Evolutionary conservation across 2,888 invertebrate genomes (phyloP), one percentile per base, ranked within the genome.

Genomic region (Theretra japonica): DNA sequence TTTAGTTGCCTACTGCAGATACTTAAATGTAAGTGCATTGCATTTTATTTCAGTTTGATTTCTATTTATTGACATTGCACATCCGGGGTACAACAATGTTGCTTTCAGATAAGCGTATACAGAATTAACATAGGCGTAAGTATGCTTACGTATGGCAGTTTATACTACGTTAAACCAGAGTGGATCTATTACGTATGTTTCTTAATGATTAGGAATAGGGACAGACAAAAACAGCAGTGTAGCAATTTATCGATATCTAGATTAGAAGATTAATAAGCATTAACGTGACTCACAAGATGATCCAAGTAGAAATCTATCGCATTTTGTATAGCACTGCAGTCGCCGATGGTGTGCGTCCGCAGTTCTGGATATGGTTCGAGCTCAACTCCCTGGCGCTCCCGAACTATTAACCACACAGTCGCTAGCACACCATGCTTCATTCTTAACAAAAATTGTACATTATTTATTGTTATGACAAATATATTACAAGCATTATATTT

Each of bases 401-500:
- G 83, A 30, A 88, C 77, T 25, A 91, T 74, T 58, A 83, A 70
- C 72, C 96, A 97, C 25, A 97, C 87, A 0, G 97, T 96, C 19
- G 96, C 96, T 0, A 97, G 95, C 0, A 96, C 95, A 2, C 97
- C 97, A 15, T 94, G 91, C 75, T 96, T 96, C 85, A 95, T 95
- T 78, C 93, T 93, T 72, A 73, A 25, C 33, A 70, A 23, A 70
- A 23, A 68, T 6, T 28, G 17, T 23, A 59, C 19, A 28, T 6
- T 5, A 60, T 25, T 41, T 2, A 41, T 15, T 25, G 30, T 15
- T 60, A 19, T 60, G 28, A n/a, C n/a, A n/a, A n/a, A n/a, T n/a
- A n/a, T n/a, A n/a, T n/a, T n/a, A n/a, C n/a, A n/a, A n/a, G n/a
- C n/a, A n/a, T n/a, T n/a, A n/a, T n/a, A n/a, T 53, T 53, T n/a